These are phyloP conservation scores for Setipinna tenuifilis DNA, from an alignment of 2,797 vertebrate genomes.

Conservation along the genomic window DNA sequence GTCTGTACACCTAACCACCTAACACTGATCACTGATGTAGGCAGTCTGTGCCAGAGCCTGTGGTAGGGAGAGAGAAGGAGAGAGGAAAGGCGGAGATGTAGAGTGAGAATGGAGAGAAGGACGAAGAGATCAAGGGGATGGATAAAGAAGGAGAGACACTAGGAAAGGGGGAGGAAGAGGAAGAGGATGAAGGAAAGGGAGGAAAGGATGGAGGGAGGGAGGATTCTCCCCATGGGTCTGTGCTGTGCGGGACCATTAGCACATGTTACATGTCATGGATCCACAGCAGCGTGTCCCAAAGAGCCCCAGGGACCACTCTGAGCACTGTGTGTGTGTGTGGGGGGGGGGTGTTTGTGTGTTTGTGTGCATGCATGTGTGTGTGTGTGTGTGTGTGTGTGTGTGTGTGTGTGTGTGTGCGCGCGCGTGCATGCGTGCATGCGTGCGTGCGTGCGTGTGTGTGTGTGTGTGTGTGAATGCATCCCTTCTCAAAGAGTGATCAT, in stretches of 20 bases:
- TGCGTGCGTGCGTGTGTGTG: constrained; percentile 16
- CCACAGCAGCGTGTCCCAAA: constrained; percentile 66
- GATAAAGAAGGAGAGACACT: not conserved
- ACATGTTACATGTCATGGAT: constrained; percentile 78
- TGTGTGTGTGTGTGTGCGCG: not conserved
- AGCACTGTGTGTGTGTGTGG: constrained; percentile 39
- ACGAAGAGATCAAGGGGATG: not conserved
- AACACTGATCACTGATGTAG: not conserved
- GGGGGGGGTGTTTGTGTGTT: constrained; percentile 28
- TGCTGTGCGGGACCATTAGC: constrained; percentile 75
- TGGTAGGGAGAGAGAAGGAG: constrained; percentile 43
- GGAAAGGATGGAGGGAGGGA: constrained; percentile 32
- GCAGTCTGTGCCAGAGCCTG: not conserved
- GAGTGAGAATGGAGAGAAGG: not conserved
- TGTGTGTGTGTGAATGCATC: constrained; percentile 38
- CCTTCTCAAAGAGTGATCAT: constrained; percentile 21
- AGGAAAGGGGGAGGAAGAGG: constrained; percentile 18
- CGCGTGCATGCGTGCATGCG: no score
- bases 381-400: not conserved
- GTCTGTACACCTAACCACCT: not conserved
- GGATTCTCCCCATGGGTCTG: constrained; percentile 68
- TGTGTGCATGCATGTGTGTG: constrained; percentile 29
- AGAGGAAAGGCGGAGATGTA: constrained; percentile 28
- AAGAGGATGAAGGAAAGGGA: not conserved
- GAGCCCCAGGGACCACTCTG: constrained; percentile 50